Evolutionary conservation across 2,888 invertebrate species (phyloP).

Genomic region (Autographa gamma): DNA sequence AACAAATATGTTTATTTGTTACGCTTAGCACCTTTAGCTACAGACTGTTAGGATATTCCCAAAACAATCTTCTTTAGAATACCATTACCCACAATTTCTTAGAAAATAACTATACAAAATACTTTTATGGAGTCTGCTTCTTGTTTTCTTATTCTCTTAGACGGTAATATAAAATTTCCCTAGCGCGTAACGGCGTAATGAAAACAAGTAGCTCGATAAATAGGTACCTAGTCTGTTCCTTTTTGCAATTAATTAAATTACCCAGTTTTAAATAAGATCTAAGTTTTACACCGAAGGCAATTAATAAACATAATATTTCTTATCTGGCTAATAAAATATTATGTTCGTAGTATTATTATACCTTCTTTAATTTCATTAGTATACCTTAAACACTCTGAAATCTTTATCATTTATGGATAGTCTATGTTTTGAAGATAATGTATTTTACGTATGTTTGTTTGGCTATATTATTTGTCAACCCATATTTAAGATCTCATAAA

Average conservation of each 20-base stretch:
- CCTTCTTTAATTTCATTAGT: no score
- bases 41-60: background rate
- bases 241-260: no score
- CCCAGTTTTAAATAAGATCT: no score
- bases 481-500: background rate
- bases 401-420: no score
- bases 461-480: background rate
- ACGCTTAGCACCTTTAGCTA: background rate
- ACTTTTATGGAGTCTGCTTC: background rate
- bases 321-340: no score
- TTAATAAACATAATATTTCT: no score
- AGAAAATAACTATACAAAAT: background rate
- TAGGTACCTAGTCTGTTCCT: no score
- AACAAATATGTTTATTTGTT: background rate
- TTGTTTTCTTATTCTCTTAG: background rate
- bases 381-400: no score
- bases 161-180: background rate
- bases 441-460: background rate
- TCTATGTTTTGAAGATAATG: no score
- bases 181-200: background rate
- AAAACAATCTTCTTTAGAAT: conserved; percentile 2
- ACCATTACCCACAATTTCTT: background rate
- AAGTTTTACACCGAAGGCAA: no score
- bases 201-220: background rate
- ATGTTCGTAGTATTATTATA: no score